A percentile compares a stretch with the other conserved stretches of the same genome.
These are phyloP conservation scores for Corydoras sp. DNA, from an alignment of 2,113 vertebrate genomes.

Conservation along the genomic window DNA sequence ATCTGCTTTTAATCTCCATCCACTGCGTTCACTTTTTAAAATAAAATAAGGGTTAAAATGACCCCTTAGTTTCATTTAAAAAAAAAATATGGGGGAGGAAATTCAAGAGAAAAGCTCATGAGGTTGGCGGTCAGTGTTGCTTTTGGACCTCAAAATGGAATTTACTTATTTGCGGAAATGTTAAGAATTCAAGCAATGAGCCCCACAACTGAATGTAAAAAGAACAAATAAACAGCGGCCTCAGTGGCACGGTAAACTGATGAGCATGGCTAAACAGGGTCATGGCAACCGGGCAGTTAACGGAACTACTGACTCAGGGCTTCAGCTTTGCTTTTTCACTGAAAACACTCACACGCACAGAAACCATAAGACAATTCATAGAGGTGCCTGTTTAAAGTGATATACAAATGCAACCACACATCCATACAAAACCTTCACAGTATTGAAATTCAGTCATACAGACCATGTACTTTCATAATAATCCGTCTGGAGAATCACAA, in stretches of 20 bases:
- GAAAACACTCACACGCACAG: neutral
- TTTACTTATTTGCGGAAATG: slow-evolving; percentile 69
- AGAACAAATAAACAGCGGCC: slow-evolving; percentile 49
- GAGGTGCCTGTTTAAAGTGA: neutral
- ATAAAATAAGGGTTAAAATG: neutral
- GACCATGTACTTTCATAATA: neutral
- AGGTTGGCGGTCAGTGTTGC: slow-evolving; percentile 52
- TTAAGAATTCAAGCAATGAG: slow-evolving; percentile 66
- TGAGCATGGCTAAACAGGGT: neutral
- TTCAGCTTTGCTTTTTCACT: slow-evolving; percentile 13
- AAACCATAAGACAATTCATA: neutral
- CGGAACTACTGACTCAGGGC: slow-evolving; percentile 15
- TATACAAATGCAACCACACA: neutral
- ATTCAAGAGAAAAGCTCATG: neutral
- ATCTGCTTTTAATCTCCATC: no score
- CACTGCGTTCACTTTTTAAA: no score
- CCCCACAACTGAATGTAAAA: slow-evolving; percentile 48
- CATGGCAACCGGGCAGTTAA: slow-evolving; percentile 24
- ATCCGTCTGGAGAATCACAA: neutral
- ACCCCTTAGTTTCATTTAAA: neutral
- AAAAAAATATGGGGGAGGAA: neutral
- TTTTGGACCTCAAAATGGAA: slow-evolving; percentile 59
- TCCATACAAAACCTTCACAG: neutral
- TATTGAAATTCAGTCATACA: neutral
- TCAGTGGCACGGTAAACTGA: slow-evolving; percentile 32